Evolutionary conservation across 2,888 invertebrate species (phyloP).

Genomic region (Eupsilia transversa): DNA sequence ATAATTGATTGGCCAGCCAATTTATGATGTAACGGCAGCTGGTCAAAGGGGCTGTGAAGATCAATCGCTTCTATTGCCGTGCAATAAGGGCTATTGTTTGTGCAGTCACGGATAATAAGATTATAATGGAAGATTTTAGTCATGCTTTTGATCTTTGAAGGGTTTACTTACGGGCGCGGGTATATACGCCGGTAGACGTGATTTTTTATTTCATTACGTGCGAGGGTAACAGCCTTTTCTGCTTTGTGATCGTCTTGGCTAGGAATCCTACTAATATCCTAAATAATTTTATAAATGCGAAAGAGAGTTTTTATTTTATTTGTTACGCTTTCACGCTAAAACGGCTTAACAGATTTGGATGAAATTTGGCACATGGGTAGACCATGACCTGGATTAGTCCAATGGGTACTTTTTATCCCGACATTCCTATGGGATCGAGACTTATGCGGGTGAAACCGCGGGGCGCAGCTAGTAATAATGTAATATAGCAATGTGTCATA

Average conservation of each 20-base stretch:
- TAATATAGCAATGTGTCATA: background rate
- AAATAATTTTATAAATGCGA: background rate
- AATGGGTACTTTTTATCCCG: background rate
- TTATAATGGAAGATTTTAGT: constrained; percentile 43
- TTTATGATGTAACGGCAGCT: constrained; percentile 64
- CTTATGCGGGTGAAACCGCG: too few relatives aligned
- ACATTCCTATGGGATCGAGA: too few relatives aligned
- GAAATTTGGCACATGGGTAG: background rate
- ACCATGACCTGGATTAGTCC: background rate
- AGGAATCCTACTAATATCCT: background rate
- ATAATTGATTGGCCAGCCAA: constrained; percentile 72
- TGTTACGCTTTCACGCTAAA: background rate
- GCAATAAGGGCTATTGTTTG: constrained; percentile 64
- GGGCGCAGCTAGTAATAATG: background rate
- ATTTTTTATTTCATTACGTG: constrained; percentile 27
- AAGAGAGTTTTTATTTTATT: background rate
- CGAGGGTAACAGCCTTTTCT: background rate
- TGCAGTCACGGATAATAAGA: constrained; percentile 52
- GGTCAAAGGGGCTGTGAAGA: constrained; percentile 54
- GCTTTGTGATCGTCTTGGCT: background rate
- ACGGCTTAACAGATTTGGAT: background rate
- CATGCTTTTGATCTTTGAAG: constrained; percentile 44
- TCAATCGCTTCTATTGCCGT: constrained; percentile 60
- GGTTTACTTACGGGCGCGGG: background rate
- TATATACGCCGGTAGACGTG: background rate